Evolutionary conservation across 2,888 invertebrate genomes (phyloP), one percentile per base, ranked within the genome.

Genomic region (Monopis laevigella): DNA sequence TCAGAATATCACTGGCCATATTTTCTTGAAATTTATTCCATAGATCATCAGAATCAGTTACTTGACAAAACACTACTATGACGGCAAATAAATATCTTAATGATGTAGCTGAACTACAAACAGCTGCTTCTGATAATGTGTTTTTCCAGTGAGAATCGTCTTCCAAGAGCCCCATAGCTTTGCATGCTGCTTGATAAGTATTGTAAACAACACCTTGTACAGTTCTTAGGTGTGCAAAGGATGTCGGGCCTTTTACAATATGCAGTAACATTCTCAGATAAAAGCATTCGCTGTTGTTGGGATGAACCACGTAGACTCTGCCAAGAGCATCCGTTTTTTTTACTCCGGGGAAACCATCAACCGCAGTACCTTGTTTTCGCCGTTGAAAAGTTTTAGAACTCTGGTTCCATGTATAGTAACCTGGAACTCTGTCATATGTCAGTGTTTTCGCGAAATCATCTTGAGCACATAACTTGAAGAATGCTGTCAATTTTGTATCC

Each of bases 221-320:
- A 16, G 32, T 42, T 44, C 38, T 45, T 17, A 48, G 43, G 42
- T 48, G 41, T 45, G 45, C 39, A 52, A 59, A 61, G 21, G 56
- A 58, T 42, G 47, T 52, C 27, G 55, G 54, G 34, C 55, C 58
- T 36, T 45, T 47, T 36, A 60, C 45, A n/a, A 47, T 10, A 39
- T 44, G 43, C 17, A 43, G 16, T 24, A 42, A 28, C 40, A 42
- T 12, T 5, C 39, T 10, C 39, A 35, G 18, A 17, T 14, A 35
- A 35, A 16, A 35, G 35, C 35, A 35, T 17, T 35, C 35, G 8
- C 5, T 13, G 11, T 35, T 35, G 6, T 8, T 35, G 11, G 11
- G 8, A 35, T 35, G 35, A 8, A 35, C 16, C 8, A 6, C n/a
- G 18, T 42, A 42, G 14, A 42, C 42, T n/a, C 42, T 11, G 28